Evolutionary conservation across 2,797 vertebrate species (phyloP).

Genomic region (Emys orbicularis): DNA sequence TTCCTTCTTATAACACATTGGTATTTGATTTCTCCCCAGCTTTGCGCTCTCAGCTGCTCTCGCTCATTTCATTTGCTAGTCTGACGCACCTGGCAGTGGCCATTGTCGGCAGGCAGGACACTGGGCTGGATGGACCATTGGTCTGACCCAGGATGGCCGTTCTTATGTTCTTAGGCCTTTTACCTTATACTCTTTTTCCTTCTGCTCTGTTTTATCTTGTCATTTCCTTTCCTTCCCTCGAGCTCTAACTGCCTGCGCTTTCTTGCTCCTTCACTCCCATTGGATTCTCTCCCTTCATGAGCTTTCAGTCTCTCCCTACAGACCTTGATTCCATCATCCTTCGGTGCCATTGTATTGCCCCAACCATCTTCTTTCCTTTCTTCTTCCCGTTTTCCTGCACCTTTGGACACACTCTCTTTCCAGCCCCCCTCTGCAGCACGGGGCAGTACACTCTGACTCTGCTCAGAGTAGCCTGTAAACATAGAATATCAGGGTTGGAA

Average conservation of each 20-base stretch:
- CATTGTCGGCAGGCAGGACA: background rate
- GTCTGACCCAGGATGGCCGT: background rate
- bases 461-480: background rate
- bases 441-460: background rate
- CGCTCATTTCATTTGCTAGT: background rate
- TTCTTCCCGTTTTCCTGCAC: background rate
- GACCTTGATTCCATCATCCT: background rate
- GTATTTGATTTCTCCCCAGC: accelerated
- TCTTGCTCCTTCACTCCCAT: accelerated
- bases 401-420: background rate
- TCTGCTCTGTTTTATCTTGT: background rate
- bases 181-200: background rate
- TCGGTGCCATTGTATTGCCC: background rate
- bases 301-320: background rate
- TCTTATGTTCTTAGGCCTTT: background rate
- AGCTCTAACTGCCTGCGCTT: background rate
- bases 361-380: background rate
- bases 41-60: background rate
- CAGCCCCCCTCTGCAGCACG: background rate
- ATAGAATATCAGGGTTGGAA: background rate
- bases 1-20: accelerated
- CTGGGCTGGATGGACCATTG: background rate
- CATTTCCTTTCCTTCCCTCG: conserved; percentile 4
- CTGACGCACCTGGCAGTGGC: background rate
- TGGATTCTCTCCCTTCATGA: accelerated